phyloP scores from a whole-genome alignment of 2,797 vertebrate genomes.

The Clarias platycephalus region DNA sequence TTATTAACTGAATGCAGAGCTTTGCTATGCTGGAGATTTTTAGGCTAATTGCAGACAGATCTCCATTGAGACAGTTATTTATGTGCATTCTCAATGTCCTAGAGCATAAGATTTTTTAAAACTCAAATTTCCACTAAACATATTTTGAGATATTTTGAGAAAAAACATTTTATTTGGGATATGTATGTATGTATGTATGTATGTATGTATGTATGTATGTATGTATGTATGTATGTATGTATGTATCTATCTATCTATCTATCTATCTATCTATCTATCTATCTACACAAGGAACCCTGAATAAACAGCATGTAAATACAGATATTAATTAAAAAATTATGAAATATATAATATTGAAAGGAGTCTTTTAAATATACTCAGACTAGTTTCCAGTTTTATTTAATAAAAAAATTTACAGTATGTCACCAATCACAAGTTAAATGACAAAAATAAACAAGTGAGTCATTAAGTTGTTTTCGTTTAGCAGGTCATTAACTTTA shows the following conservation, averaged over 20 bases:
- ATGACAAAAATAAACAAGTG: conserved; percentile 6
- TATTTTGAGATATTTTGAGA: too few relatives aligned
- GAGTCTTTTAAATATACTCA: background rate
- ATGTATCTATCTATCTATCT: too few relatives aligned
- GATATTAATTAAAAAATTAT: background rate
- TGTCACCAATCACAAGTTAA: background rate
- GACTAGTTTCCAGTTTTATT: background rate
- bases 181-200: too few relatives aligned
- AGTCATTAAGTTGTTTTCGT: conserved; percentile 20
- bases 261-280: too few relatives aligned
- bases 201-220: too few relatives aligned
- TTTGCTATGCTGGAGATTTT: conserved; percentile 54
- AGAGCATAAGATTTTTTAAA: conserved; percentile 61
- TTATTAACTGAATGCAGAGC: conserved; percentile 47
- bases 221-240: too few relatives aligned
- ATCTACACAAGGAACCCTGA: conserved; percentile 28
- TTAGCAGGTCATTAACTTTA: conserved; percentile 22
- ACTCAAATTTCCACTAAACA: conserved; percentile 58
- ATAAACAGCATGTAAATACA: background rate
- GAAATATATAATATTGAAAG: background rate
- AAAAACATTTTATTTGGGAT: conserved; percentile 57
- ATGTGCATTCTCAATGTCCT: conserved; percentile 45
- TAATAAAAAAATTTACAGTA: background rate
- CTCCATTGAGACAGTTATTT: conserved; percentile 43
- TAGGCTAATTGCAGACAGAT: conserved; percentile 47